phyloP scores from a whole-genome alignment of 2,113 vertebrate genomes.

The Lepisosteus osseus region DNA sequence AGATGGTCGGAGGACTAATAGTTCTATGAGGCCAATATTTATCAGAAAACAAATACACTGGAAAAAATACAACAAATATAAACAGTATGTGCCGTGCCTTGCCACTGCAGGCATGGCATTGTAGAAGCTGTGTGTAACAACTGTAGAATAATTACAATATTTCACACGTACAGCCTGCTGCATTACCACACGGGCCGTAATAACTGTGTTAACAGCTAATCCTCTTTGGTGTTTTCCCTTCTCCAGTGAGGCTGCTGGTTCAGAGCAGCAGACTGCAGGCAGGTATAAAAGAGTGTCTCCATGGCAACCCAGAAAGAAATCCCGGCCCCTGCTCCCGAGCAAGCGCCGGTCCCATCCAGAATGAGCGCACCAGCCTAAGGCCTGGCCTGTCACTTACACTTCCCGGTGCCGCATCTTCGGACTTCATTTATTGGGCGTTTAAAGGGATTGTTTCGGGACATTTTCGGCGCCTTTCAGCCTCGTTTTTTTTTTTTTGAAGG shows the following conservation, averaged over 20 bases:
- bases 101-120: not conserved
- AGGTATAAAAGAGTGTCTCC: slow-evolving; percentile 28
- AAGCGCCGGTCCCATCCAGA: slow-evolving; percentile 13
- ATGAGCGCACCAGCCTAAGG: slow-evolving; percentile 7
- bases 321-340: slow-evolving; percentile 20
- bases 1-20: not conserved
- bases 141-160: slow-evolving; percentile 17
- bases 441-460: not conserved
- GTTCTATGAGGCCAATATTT: slow-evolving; percentile 15
- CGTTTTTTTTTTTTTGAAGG: no score
- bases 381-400: slow-evolving; percentile 15
- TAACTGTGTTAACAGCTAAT: slow-evolving; percentile 15
- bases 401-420: not conserved
- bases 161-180: slow-evolving; percentile 12
- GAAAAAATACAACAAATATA: not conserved
- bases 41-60: not conserved
- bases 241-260: slow-evolving; percentile 24
- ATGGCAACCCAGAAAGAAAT: slow-evolving; percentile 27
- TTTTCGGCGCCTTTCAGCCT: not conserved
- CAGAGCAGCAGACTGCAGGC: slow-evolving; percentile 25
- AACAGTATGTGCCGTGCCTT: not conserved
- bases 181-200: slow-evolving; percentile 20
- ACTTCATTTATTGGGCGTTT: not conserved
- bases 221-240: slow-evolving; percentile 17
- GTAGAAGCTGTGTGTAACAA: slow-evolving; percentile 1